Evolutionary conservation across 2,113 vertebrate genomes (phyloP).

Genomic region (Anarhynchus alexandrinus): DNA sequence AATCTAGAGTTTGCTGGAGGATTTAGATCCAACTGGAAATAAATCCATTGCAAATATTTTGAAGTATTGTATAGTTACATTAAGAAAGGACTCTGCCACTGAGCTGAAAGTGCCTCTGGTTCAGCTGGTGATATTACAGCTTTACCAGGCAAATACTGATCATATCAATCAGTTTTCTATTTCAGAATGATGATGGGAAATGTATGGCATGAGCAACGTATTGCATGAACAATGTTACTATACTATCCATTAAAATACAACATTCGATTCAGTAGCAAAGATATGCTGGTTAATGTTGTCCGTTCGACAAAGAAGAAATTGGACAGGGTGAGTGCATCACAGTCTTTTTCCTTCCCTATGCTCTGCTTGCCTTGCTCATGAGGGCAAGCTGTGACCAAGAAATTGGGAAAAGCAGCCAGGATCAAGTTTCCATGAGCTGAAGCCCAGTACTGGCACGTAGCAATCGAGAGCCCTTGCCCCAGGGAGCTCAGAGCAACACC

Average conservation of each 20-base stretch:
- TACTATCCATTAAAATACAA: background rate
- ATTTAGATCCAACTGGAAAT: conserved; percentile 28
- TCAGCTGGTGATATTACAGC: background rate
- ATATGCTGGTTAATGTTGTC: background rate
- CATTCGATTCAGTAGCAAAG: background rate
- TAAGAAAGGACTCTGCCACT: background rate
- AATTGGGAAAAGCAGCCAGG: background rate
- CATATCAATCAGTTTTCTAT: background rate
- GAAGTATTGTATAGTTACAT: background rate
- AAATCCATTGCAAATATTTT: conserved; percentile 30
- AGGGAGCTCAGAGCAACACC: background rate
- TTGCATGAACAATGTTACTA: background rate
- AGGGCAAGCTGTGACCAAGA: background rate
- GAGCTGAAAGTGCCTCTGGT: background rate
- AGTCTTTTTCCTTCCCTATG: background rate
- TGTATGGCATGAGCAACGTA: background rate
- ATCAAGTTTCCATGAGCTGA: background rate
- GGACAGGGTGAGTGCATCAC: background rate
- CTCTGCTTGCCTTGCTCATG: background rate
- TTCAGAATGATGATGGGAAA: background rate
- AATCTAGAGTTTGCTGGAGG: conserved; percentile 26
- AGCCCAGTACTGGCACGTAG: accelerated
- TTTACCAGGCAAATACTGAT: background rate
- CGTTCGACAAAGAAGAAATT: background rate
- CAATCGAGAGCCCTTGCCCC: background rate